Evolutionary conservation across 2,888 invertebrate genomes (phyloP), one percentile per base, ranked within the genome.

Genomic region (Parasteatoda lunata): DNA sequence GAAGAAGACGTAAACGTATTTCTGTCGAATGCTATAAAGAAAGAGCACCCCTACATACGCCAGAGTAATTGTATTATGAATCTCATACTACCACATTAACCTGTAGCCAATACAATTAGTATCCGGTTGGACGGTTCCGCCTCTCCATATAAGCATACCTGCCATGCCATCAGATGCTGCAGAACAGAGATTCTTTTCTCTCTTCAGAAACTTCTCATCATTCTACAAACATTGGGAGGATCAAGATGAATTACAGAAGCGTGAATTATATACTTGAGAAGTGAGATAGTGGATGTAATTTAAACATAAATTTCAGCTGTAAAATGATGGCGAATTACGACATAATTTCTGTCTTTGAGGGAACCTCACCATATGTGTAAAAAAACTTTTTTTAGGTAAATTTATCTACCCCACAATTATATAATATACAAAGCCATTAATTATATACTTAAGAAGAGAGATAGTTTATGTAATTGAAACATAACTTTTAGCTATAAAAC

Each of bases 81-180:
- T 13, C 59, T 9, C 59, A 59, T 59, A n/a, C 59, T 59, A 59
- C 8, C 59, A 59, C 59, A 59, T 59, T 59, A 59, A 59, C 59
- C 59, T 59, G 59, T 8, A 59, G 59, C 59, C 59, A 13, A 59
- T 9, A 59, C n/a, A 59, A 48, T 66, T 30, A 48, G 13, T 8
- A 48, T n/a, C 45, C 79, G 73, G 80, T 47, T 73, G 80, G 70
- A 52, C 72, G 72, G 51, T 8, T 73, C 51, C 72, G 66, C 66
- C 45, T 80, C 66, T 59, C 59, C 9, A n/a, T 9, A n/a, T 9
- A 59, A 59, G 59, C 9, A 9, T 13, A 13, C 59, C 59, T 3
- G 59, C n/a, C 59, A 13, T 7, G 59, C n/a, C 59, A n/a, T 59
- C 59, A 59, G 11, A 59, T 8, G n/a, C 54, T 54, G 54, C 13